phyloP scores from a whole-genome alignment of 2,113 vertebrate genomes.

The Centropristis striata region DNA sequence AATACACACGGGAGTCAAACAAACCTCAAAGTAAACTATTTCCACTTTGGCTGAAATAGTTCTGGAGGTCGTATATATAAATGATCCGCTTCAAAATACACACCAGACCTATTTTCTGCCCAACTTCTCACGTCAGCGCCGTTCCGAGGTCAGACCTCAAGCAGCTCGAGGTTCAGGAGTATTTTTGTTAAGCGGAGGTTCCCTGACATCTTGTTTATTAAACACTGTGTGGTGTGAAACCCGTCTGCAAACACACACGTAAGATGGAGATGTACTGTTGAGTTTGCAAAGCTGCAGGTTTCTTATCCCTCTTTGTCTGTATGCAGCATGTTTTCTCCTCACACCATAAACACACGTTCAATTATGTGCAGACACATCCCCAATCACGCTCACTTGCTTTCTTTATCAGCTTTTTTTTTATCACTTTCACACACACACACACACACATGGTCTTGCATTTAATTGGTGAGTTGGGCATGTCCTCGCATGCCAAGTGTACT shows the following conservation, averaged over 20 bases:
- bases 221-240: conserved; percentile 46
- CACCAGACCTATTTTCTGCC: not conserved
- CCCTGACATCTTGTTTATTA: conserved; percentile 63
- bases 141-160: conserved; percentile 34
- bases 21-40: conserved; percentile 39
- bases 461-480: conserved; percentile 34
- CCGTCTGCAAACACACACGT: conserved; percentile 20
- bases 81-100: conserved; percentile 19
- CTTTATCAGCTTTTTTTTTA: conserved; percentile 14
- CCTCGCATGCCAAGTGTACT: conserved; percentile 46
- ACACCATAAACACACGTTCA: conserved; percentile 12
- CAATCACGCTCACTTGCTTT: not conserved
- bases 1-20: conserved; percentile 54
- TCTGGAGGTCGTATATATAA: conserved; percentile 43
- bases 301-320: not conserved
- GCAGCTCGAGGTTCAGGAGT: conserved; percentile 16
- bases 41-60: conserved; percentile 37
- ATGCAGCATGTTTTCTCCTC: not conserved
- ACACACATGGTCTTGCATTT: conserved; percentile 40
- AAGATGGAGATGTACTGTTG: conserved; percentile 32
- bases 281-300: not conserved
- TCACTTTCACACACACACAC: not conserved
- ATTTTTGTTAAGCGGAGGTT: conserved; percentile 51
- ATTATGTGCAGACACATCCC: conserved; percentile 45
- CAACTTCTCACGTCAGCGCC: conserved; percentile 4